A percentile compares a stretch with the other conserved stretches of the same genome.
Evolutionary conservation across 2,888 invertebrate genomes (phyloP).

Genomic region (Rhorus exstirpatorius): DNA sequence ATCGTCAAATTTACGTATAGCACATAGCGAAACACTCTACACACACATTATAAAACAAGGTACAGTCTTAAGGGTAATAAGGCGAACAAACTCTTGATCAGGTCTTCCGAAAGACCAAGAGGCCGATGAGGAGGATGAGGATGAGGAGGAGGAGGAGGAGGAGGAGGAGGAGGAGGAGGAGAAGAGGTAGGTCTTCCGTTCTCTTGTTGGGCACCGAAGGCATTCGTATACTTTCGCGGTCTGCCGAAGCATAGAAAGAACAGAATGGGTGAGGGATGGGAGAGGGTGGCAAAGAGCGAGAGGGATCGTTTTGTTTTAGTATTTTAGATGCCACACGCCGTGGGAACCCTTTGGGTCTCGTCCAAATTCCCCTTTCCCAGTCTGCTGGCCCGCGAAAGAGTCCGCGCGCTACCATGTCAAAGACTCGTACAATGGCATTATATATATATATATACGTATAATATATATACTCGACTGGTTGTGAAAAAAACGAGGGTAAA

Average conservation of each 20-base stretch:
- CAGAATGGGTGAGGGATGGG: conserved; percentile 4
- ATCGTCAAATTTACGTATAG: conserved; percentile 12
- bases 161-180: conserved; percentile 56
- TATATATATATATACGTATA: too few relatives aligned
- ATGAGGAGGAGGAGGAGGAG: conserved; percentile 52
- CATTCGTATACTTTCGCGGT: conserved; percentile 72
- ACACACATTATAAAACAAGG: conserved; percentile 51
- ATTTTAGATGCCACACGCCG: conserved; percentile 82
- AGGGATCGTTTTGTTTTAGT: conserved; percentile 81
- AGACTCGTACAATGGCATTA: conserved; percentile 71
- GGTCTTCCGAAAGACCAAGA: conserved; percentile 63
- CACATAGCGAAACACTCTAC: background rate
- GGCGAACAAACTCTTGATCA: conserved; percentile 77
- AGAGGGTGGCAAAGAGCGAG: conserved; percentile 62
- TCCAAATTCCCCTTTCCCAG: conserved; percentile 62
- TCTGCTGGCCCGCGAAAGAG: conserved; percentile 60
- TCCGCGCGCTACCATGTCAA: conserved; percentile 43
- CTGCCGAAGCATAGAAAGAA: conserved; percentile 6
- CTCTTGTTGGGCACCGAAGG: conserved; percentile 70
- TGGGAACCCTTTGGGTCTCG: conserved; percentile 81
- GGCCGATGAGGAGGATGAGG: too few relatives aligned
- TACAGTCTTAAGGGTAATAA: conserved; percentile 58
- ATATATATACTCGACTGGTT: conserved; percentile 67
- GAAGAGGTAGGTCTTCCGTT: conserved; percentile 65
- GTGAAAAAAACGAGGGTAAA: conserved; percentile 51